These are phyloP conservation scores for Pluvianellus socialis DNA, from an alignment of 2,113 vertebrate species.

Conservation along the genomic window DNA sequence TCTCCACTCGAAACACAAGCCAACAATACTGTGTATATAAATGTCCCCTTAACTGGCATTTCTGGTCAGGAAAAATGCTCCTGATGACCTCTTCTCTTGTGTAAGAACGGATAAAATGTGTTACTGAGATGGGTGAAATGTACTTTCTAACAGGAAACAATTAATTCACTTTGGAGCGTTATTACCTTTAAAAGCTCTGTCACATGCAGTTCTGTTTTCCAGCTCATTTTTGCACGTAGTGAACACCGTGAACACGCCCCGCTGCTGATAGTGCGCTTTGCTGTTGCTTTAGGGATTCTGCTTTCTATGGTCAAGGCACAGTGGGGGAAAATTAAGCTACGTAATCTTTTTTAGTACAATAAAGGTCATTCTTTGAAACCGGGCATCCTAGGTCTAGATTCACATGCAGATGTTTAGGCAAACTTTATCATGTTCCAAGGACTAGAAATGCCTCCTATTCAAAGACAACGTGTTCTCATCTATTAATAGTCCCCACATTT, in stretches of 20 bases:
- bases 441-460: background rate
- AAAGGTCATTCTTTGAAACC: background rate
- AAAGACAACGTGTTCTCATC: background rate
- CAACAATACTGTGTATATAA: background rate
- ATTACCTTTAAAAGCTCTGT: background rate
- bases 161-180: background rate
- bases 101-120: background rate
- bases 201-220: background rate
- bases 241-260: rapidly evolving
- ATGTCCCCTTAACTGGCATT: background rate
- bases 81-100: background rate
- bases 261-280: rapidly evolving
- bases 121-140: background rate
- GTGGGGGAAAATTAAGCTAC: background rate
- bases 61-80: background rate
- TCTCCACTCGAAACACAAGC: background rate
- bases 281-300: background rate
- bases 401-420: background rate
- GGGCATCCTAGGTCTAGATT: background rate
- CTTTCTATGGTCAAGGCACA: background rate
- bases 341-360: background rate
- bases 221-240: background rate
- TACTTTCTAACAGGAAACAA: background rate
- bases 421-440: background rate
- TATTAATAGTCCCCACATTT: background rate